phyloP scores from a whole-genome alignment of 2,797 vertebrate species.

The Silurus aristotelis region DNA sequence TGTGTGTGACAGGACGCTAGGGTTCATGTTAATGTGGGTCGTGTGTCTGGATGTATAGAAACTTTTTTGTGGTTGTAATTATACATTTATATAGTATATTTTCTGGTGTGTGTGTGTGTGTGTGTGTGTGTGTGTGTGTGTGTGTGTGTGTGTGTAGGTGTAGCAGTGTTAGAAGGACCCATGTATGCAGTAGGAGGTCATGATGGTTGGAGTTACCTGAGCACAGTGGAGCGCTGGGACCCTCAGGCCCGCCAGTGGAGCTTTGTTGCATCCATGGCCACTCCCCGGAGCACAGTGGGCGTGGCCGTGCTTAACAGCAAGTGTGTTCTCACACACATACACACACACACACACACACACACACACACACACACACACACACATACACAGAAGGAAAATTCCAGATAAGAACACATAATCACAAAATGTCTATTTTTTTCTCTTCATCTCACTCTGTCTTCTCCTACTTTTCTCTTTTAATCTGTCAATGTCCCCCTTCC shows the following conservation, averaged over 20 bases:
- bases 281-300: conserved; percentile 94
- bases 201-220: conserved; percentile 98
- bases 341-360: background rate
- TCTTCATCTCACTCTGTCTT: background rate
- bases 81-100: background rate
- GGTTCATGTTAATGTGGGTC: background rate
- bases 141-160: conserved; percentile 72
- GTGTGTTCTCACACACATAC: conserved; percentile 73
- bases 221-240: conserved; percentile 94
- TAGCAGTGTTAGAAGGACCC: conserved; percentile 92
- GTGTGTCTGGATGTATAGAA: background rate
- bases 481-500: background rate
- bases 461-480: background rate
- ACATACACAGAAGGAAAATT: background rate
- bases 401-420: background rate
- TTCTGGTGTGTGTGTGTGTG: background rate
- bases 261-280: conserved; percentile 97
- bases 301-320: conserved; percentile 93
- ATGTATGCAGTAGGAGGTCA: conserved; percentile 98
- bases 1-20: too few relatives aligned
- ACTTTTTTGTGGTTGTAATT: background rate
- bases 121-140: conserved; percentile 19
- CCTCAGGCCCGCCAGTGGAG: conserved; percentile 98
- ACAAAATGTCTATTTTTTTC: background rate
- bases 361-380: background rate